Conservation (phyloP, 2,113 vertebrate genomes). For the Xyrauchen texanus region DNA sequence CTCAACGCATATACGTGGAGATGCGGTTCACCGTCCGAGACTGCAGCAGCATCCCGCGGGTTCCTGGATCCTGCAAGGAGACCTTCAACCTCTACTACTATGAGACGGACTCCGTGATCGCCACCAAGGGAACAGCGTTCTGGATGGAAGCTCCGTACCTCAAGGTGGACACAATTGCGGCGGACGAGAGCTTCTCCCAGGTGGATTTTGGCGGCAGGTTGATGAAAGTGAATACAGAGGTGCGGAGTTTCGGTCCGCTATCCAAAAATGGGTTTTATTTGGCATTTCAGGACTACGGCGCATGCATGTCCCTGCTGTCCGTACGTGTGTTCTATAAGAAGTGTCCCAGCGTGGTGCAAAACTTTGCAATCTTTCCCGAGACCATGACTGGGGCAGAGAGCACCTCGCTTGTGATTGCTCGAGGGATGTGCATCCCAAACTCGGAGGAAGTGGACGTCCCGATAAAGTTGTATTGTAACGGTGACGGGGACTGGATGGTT, state of each 20-base stretch:
- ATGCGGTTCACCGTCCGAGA: slow-evolving; percentile 97
- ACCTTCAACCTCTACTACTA: slow-evolving; percentile 99
- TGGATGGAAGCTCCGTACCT: slow-evolving; percentile 98
- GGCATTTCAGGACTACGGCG: slow-evolving; percentile 97
- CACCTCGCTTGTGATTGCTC: slow-evolving; percentile 94
- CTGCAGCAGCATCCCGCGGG: slow-evolving; percentile 97
- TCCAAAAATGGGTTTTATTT: slow-evolving; percentile 96
- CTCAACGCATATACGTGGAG: slow-evolving; percentile 96
- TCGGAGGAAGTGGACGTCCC: slow-evolving; percentile 96
- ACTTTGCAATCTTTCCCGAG: slow-evolving; percentile 95
- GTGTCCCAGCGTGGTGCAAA: slow-evolving; percentile 96
- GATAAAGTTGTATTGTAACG: slow-evolving; percentile 98
- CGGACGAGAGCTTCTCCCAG: slow-evolving; percentile 98
- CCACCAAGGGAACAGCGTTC: slow-evolving; percentile 93
- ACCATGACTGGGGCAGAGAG: slow-evolving; percentile 98
- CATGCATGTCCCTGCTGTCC: slow-evolving; percentile 97
- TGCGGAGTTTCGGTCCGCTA: slow-evolving; percentile 94
- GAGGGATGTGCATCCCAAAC: slow-evolving; percentile 91
- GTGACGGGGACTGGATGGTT: slow-evolving; percentile 99
- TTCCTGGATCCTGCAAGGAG: slow-evolving; percentile 97
- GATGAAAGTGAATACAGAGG: slow-evolving; percentile 98
- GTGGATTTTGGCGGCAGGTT: slow-evolving; percentile 96
- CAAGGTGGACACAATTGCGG: slow-evolving; percentile 98
- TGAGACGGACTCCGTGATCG: slow-evolving; percentile 92
- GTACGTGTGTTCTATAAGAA: slow-evolving; percentile 98